These are phyloP conservation scores for Lysiphlebus fabarum DNA, from an alignment of 1,140 invertebrate genomes.

Conservation along the genomic window DNA sequence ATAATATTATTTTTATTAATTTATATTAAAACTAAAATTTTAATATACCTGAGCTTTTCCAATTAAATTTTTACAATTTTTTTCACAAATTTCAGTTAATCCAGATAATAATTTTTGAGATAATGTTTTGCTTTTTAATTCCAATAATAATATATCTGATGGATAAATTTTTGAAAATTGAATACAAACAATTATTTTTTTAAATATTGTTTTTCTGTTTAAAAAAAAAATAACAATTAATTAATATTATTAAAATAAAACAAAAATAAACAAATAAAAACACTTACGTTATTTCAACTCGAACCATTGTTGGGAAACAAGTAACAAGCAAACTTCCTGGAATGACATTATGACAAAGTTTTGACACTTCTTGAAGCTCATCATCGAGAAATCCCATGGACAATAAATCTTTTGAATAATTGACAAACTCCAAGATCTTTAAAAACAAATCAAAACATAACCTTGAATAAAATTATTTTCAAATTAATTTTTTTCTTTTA, in stretches of 20 bases:
- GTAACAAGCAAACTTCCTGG: conserved; percentile 64
- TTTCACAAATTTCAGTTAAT: conserved; percentile 65
- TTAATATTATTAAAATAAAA: neutral
- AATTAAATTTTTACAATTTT: conserved; percentile 61
- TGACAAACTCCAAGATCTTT: no score
- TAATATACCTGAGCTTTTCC: conserved; percentile 59
- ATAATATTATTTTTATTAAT: conserved; percentile 12
- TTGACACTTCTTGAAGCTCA: conserved; percentile 64
- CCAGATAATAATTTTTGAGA: conserved; percentile 63
- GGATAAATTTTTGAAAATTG: conserved; percentile 68
- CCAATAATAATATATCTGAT: conserved; percentile 58
- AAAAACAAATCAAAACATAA: no score
- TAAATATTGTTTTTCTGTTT: conserved; percentile 60
- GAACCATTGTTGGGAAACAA: conserved; percentile 64
- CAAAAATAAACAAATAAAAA: neutral
- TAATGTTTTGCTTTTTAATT: conserved; percentile 71
- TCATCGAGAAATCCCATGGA: conserved; percentile 64
- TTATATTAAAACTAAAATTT: conserved; percentile 27
- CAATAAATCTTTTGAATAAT: conserved; percentile 2
- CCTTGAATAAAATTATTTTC: no score
- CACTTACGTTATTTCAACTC: conserved; percentile 65
- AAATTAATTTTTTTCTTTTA: no score
- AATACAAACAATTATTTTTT: conserved; percentile 63
- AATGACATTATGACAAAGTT: conserved; percentile 62
- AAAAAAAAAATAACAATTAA: conserved; percentile 21